Evolutionary conservation across 2,888 invertebrate species (phyloP).

Genomic region (Anticlea derivata): DNA sequence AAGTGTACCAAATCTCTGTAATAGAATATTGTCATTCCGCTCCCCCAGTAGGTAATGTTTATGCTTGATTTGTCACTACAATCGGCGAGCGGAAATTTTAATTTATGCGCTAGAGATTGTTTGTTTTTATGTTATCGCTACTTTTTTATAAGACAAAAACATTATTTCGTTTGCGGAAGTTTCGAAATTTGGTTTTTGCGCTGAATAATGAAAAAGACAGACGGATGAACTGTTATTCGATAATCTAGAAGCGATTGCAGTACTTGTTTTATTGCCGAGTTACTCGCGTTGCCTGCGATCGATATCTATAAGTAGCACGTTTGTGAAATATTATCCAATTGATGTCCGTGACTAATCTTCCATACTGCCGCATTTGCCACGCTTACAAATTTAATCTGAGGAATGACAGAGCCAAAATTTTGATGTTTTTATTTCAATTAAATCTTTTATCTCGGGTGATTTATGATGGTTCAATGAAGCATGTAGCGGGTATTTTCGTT

Average conservation of each 20-base stretch:
- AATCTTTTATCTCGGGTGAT: conserved; percentile 73
- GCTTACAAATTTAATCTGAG: conserved; percentile 72
- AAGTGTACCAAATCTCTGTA: conserved; percentile 37
- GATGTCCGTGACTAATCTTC: conserved; percentile 66
- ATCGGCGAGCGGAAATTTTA: conserved; percentile 80
- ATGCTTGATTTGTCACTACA: conserved; percentile 73
- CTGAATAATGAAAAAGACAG: conserved; percentile 45
- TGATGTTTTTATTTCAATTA: conserved; percentile 68
- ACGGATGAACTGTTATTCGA: conserved; percentile 45
- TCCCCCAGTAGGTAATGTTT: conserved; percentile 67
- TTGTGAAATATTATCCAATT: conserved; percentile 53
- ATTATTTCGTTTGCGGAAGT: conserved; percentile 66
- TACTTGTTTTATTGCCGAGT: conserved; percentile 22
- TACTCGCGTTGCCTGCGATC: conserved; percentile 19
- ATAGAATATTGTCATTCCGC: conserved; percentile 54
- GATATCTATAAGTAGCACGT: conserved; percentile 39
- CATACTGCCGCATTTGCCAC: conserved; percentile 70
- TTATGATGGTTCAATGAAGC: conserved; percentile 51
- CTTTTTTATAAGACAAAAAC: conserved; percentile 67
- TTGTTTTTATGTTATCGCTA: conserved; percentile 74
- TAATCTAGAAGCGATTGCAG: conserved; percentile 35
- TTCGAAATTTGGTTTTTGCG: conserved; percentile 56
- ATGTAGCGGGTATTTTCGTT: conserved; percentile 16
- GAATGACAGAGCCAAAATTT: conserved; percentile 71
- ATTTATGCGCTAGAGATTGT: conserved; percentile 78